Evolutionary conservation across 2,888 invertebrate genomes (phyloP).

Genomic region (Melitaea athalia): DNA sequence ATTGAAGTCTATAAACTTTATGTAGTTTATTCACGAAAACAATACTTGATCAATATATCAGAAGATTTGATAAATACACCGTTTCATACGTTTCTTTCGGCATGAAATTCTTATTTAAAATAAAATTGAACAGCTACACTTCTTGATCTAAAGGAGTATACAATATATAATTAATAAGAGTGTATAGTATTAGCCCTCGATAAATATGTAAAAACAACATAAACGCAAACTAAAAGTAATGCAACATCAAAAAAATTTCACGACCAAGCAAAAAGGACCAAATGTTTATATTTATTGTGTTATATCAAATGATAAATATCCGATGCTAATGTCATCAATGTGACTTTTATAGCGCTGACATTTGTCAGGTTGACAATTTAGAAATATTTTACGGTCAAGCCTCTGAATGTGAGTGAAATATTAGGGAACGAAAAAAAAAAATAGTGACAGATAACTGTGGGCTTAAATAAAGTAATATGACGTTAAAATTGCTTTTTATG

Average conservation of each 20-base stretch:
- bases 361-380: constrained; percentile 3
- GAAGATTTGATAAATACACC: no score
- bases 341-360: constrained; percentile 1
- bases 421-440: background rate
- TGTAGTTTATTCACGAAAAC: no score
- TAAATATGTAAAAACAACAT: no score
- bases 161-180: no score
- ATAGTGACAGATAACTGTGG: background rate
- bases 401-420: constrained; percentile 3
- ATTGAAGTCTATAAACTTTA: no score
- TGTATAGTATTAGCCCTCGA: no score
- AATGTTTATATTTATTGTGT: background rate
- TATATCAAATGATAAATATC: background rate
- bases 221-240: background rate
- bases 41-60: no score
- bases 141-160: no score
- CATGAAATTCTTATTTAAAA: no score
- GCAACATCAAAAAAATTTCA: background rate
- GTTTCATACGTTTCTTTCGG: no score
- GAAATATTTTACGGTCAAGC: background rate
- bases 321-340: background rate
- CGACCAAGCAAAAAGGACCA: background rate
- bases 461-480: background rate
- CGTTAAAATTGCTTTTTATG: background rate
- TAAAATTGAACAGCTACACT: no score